phyloP scores from a whole-genome alignment of 2,113 vertebrate genomes.

The Barbus barbus region DNA sequence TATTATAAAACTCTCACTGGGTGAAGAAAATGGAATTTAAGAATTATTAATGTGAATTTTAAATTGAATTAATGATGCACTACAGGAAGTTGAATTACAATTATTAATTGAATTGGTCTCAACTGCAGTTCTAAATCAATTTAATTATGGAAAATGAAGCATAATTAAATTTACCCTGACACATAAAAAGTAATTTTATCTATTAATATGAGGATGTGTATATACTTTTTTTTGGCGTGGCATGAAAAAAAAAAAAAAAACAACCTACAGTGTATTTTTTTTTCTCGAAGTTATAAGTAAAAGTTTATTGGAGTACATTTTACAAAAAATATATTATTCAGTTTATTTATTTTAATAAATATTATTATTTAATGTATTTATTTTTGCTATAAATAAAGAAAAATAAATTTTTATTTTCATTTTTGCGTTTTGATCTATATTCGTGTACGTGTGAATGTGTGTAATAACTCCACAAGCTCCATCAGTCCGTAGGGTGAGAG shows the following conservation, averaged over 20 bases:
- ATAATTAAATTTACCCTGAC: neutral
- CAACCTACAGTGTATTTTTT: no score
- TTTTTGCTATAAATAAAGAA: no score
- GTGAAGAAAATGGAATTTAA: neutral
- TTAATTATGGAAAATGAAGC: neutral
- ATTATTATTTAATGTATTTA: no score
- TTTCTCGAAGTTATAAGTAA: no score
- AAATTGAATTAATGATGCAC: neutral
- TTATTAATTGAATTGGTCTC: neutral
- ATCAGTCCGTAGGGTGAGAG: slow-evolving; percentile 13
- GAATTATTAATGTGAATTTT: neutral
- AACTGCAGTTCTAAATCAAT: neutral
- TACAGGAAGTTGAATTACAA: neutral
- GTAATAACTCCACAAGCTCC: slow-evolving; percentile 23
- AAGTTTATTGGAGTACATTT: no score
- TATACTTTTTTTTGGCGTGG: no score
- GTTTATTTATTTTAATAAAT: no score
- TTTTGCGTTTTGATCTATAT: no score
- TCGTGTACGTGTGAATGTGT: neutral
- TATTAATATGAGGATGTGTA: neutral
- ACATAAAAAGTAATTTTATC: no score
- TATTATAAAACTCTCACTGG: neutral
- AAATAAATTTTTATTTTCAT: no score
- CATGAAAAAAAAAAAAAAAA: no score
- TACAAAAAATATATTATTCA: no score